Percentiles rank a stretch among this genome's conserved stretches.
Evolutionary conservation across 2,113 vertebrate species (phyloP).

Genomic region (Lophura nycthemera): DNA sequence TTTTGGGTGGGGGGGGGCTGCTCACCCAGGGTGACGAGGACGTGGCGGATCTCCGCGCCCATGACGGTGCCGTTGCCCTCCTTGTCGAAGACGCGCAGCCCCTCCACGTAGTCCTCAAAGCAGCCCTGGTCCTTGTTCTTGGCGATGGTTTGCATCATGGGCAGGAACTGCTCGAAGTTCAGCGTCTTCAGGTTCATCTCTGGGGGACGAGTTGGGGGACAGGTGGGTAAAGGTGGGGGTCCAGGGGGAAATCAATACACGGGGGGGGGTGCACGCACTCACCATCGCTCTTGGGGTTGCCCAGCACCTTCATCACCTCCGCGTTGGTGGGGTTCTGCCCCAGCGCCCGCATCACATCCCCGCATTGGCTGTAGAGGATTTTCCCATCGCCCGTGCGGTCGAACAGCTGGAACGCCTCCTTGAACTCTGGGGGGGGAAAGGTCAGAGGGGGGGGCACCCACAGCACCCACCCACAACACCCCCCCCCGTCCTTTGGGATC

Average conservation of each 20-base stretch:
- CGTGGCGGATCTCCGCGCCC: conserved; percentile 94
- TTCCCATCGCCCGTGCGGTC: conserved; percentile 91
- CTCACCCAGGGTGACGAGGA: conserved; percentile 91
- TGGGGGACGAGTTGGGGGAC: conserved; percentile 33
- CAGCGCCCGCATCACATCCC: conserved; percentile 91
- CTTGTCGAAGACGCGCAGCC: conserved; percentile 91
- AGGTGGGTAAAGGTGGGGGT: not conserved
- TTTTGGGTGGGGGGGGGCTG: too few relatives aligned
- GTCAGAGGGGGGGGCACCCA: too few relatives aligned
- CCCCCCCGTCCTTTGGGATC: too few relatives aligned
- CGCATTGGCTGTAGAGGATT: conserved; percentile 91
- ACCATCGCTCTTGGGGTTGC: conserved; percentile 93
- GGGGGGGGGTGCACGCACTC: conserved; percentile 3
- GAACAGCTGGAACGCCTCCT: conserved; percentile 92
- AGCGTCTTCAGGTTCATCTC: conserved; percentile 91
- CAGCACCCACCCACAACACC: too few relatives aligned
- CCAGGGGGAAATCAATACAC: too few relatives aligned
- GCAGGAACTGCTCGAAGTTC: conserved; percentile 93
- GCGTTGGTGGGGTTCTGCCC: conserved; percentile 95
- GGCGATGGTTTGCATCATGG: conserved; percentile 90
- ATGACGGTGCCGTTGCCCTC: conserved; percentile 94
- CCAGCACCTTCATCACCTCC: conserved; percentile 91
- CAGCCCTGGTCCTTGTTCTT: conserved; percentile 92
- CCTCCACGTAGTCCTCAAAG: conserved; percentile 92
- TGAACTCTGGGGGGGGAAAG: conserved; percentile 82